Conservation (phyloP, 2,113 vertebrate genomes). For the Phaethon lepturus region DNA sequence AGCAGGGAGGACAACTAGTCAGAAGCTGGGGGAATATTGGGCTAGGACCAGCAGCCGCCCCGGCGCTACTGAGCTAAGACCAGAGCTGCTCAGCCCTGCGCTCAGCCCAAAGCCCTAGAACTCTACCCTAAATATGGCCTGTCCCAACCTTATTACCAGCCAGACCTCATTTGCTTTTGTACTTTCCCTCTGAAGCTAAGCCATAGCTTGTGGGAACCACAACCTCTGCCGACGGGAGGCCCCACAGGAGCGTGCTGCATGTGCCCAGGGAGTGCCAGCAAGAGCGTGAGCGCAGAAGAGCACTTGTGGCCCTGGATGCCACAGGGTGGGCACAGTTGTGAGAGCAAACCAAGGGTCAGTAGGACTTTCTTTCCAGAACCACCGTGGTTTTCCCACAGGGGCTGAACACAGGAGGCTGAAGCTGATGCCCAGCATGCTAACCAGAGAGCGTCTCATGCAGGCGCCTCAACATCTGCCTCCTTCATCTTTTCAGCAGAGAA, state of each 20-base stretch:
- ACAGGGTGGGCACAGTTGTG: neutral
- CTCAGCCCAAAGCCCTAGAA: neutral
- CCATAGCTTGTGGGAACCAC: neutral
- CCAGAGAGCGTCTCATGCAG: neutral
- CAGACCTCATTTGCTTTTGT: neutral
- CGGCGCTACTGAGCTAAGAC: neutral
- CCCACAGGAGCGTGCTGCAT: accelerated
- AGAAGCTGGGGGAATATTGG: neutral
- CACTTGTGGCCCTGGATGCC: neutral
- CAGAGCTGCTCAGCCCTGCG: neutral
- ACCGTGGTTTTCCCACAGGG: neutral
- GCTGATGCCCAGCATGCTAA: neutral
- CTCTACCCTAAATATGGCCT: neutral
- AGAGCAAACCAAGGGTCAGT: neutral
- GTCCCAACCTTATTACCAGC: neutral
- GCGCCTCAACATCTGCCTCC: neutral
- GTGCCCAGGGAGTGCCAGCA: accelerated
- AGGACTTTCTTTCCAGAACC: neutral
- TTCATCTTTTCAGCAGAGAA: neutral
- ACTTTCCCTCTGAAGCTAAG: neutral
- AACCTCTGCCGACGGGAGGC: neutral
- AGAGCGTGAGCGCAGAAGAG: too few species aligned
- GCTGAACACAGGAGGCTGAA: neutral
- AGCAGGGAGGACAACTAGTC: neutral
- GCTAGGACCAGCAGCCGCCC: neutral